phyloP scores from a whole-genome alignment of 2,797 vertebrate species.

The Tragelaphus oryx region DNA sequence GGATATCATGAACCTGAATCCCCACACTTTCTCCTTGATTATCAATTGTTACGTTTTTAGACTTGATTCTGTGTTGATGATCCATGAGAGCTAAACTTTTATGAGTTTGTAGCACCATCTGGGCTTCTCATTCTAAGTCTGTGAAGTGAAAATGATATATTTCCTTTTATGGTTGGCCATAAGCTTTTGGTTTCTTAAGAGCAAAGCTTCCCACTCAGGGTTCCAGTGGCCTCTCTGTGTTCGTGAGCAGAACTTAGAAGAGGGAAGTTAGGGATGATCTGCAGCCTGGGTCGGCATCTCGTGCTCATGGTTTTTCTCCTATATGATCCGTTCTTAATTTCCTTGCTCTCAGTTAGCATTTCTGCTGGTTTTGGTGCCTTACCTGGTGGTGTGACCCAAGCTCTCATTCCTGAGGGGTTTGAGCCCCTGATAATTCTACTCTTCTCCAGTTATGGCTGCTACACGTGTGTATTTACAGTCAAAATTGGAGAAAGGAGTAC shows the following conservation, averaged over 20 bases:
- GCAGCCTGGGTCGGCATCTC: not conserved
- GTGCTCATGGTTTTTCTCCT: not conserved
- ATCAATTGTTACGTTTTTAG: not conserved
- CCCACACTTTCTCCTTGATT: not conserved
- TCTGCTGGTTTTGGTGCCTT: not conserved
- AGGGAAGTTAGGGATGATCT: not conserved
- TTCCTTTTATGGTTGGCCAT: constrained; percentile 32
- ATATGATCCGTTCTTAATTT: not conserved
- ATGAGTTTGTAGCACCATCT: constrained; percentile 29
- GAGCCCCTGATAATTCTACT: not conserved
- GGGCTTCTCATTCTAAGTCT: constrained; percentile 18
- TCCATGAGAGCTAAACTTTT: constrained; percentile 5
- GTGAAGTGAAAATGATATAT: not conserved
- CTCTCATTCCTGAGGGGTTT: not conserved
- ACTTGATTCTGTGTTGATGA: not conserved
- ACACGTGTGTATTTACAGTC: not conserved
- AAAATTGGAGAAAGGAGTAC: not conserved
- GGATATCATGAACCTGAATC: not conserved
- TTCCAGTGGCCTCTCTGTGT: not conserved
- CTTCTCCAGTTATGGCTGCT: not conserved
- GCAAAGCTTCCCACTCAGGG: not conserved
- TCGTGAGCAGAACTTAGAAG: not conserved
- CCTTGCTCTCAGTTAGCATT: not conserved
- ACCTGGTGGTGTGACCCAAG: not conserved
- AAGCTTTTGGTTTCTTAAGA: constrained; percentile 4